These are phyloP conservation scores for Cydia strobilella DNA, from an alignment of 1,140 invertebrate genomes.

Conservation along the genomic window DNA sequence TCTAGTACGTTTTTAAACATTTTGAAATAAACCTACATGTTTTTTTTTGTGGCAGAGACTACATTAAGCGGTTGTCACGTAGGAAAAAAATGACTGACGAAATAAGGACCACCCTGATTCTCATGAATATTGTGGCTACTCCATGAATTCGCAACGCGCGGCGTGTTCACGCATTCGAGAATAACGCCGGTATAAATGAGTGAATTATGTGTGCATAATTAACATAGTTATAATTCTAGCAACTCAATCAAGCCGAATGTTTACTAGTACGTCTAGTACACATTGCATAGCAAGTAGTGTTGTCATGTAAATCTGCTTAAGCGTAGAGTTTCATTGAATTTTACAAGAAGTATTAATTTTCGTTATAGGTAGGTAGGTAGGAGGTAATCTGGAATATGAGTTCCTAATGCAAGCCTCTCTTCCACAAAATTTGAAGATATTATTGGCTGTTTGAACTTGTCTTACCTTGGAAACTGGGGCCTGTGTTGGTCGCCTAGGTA, in stretches of 20 bases:
- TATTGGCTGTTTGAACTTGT: too few species aligned
- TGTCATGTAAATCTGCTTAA: background rate
- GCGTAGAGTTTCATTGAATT: background rate
- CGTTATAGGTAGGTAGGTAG: too few species aligned
- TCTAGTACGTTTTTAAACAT: too few species aligned
- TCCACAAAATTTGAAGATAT: too few species aligned
- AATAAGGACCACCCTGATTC: background rate
- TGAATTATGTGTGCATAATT: slow-evolving; percentile 21
- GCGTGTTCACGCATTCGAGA: background rate
- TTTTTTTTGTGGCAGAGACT: too few species aligned
- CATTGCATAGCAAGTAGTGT: slow-evolving; percentile 1
- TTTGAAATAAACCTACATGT: too few species aligned
- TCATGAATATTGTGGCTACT: background rate
- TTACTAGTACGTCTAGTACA: background rate
- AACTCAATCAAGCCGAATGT: slow-evolving; percentile 27
- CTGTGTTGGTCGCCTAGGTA: too few species aligned
- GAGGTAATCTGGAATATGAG: too few species aligned
- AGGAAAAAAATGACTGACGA: background rate
- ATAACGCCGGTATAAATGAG: slow-evolving; percentile 24
- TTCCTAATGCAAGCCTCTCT: too few species aligned
- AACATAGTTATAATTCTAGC: slow-evolving; percentile 30
- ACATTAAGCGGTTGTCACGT: background rate
- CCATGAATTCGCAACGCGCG: background rate
- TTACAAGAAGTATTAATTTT: too few species aligned
- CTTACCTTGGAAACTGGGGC: too few species aligned